Conservation (phyloP, 2,113 vertebrate species). For the Bambusicola thoracicus region DNA sequence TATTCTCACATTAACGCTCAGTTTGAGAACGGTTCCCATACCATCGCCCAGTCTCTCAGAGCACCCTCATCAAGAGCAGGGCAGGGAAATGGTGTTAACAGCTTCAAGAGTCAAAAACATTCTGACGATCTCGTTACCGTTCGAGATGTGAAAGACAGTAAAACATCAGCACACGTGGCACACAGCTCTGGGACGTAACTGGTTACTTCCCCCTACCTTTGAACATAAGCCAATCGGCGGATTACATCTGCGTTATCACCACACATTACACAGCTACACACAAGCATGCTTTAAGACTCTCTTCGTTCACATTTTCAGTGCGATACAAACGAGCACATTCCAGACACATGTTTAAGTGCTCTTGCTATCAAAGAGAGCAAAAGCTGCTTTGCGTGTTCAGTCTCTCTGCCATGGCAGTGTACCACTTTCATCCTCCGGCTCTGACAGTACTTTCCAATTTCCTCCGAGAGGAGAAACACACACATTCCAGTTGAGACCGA, state of each 20-base stretch:
- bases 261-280: neutral
- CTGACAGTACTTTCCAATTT: constrained; percentile 43
- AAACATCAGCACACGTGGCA: neutral
- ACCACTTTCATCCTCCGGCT: constrained; percentile 26
- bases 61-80: neutral
- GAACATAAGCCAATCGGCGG: neutral
- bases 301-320: neutral
- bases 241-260: neutral
- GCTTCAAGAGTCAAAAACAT: neutral
- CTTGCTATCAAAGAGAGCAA: neutral
- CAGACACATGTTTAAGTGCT: neutral
- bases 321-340: neutral
- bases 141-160: neutral
- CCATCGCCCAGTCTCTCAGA: neutral
- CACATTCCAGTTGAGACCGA: constrained; percentile 44
- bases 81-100: neutral
- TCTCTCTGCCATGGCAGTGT: neutral
- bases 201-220: neutral
- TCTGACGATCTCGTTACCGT: neutral
- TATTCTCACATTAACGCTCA: neutral
- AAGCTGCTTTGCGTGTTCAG: neutral
- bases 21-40: neutral
- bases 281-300: neutral
- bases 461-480: neutral
- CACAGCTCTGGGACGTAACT: neutral